Conservation (phyloP, 2,113 vertebrate genomes). For the Tenrec ecaudatus region DNA sequence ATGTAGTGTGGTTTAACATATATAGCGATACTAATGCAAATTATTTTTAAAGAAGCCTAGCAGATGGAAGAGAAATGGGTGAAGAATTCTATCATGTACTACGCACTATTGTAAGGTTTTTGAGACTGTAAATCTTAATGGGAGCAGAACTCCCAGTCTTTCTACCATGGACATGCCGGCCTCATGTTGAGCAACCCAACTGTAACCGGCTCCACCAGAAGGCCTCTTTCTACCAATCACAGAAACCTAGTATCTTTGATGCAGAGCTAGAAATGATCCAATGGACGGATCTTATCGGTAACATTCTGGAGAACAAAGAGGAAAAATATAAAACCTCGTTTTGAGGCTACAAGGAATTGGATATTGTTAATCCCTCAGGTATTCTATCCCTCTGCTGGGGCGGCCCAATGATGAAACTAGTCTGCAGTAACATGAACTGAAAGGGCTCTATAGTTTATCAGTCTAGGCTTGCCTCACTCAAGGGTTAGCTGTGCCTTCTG, state of each 20-base stretch:
- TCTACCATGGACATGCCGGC: too few species aligned
- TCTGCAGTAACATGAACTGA: too few species aligned
- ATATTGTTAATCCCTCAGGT: too few species aligned
- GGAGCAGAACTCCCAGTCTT: too few species aligned
- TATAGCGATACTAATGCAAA: neutral
- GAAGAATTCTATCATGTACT: neutral
- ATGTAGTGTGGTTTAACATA: neutral
- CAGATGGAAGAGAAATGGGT: neutral
- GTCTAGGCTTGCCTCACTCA: neutral
- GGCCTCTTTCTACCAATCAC: too few species aligned
- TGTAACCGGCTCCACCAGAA: too few species aligned
- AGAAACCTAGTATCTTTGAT: neutral
- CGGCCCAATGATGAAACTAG: fast-evolving
- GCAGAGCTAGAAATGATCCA: too few species aligned
- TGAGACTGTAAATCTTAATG: too few species aligned
- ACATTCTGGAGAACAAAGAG: neutral
- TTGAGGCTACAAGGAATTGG: neutral
- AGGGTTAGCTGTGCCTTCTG: neutral
- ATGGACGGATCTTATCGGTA: too few species aligned
- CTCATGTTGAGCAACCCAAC: too few species aligned
- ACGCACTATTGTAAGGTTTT: too few species aligned
- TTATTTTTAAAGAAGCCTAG: neutral
- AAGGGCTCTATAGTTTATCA: too few species aligned
- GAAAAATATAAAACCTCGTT: neutral
- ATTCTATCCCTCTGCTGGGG: neutral